Base-by-base conservation (phyloP, 2,113 vertebrate species). In the Lepisosteus oculatus region DNA sequence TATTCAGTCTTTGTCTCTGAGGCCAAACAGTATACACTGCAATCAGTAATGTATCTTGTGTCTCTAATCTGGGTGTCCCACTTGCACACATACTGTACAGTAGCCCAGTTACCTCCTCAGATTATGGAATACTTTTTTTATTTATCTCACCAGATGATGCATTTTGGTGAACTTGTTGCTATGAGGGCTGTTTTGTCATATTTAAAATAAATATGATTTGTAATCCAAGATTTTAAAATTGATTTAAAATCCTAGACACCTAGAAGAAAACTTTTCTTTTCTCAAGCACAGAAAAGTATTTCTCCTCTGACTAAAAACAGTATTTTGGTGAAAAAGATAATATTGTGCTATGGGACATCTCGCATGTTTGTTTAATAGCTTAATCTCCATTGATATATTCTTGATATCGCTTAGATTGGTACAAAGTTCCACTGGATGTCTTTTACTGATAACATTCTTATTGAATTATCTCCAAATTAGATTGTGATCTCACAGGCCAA, bases 381-480 rank as follows among this genome's bases (percentile, higher is more conserved):
- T 45, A 14, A 66, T 45, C 45, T 6, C 29, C 43, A 13, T 69
- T 15, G 42, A 47, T 70, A 44, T 69, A 68, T 12, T 61, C 73
- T 69, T 59, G 76, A 61, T 77, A 79, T 78, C 78, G 61, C 66
- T 72, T 62, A 62, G 64, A 69, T 70, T 72, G 67, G 71, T 73
- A 65, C 71, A 71, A 79, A 73, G 75, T 80, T 76, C 62, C 74
- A 75, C 75, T 64, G 80, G 80, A 85, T 83, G 82, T 75, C 75
- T 78, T 51, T 69, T 62, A 74, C 69, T 73, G 85, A 89, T 89
- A 86, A 85, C 77, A 65, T 67, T 57, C 51, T 72, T 72, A 75
- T 77, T 74, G 81, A 79, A 80, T 85, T 86, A 85, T 86, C 83
- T 77, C 74, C 45, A 68, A 72, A 70, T 76, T 76, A 79, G 86